Conservation (phyloP, 2,113 vertebrate species). For the Tachysurus fulvidraco region DNA sequence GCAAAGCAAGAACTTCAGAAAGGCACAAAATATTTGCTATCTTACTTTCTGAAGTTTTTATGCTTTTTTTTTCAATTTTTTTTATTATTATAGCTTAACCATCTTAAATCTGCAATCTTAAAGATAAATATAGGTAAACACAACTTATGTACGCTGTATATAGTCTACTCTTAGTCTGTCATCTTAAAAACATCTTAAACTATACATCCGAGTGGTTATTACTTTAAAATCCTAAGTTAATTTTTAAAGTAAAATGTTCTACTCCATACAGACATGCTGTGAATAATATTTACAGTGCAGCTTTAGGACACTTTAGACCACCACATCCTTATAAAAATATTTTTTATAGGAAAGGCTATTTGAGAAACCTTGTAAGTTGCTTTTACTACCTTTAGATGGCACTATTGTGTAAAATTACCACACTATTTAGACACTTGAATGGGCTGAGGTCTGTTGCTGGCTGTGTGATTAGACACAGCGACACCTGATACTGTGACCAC, state of each 20-base stretch:
- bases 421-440: background rate
- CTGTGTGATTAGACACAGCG: slow-evolving; percentile 55
- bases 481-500: slow-evolving; percentile 56
- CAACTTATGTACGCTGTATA: background rate
- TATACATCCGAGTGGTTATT: too few species aligned
- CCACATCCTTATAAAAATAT: background rate
- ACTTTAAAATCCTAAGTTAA: background rate
- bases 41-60: background rate
- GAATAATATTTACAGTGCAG: slow-evolving; percentile 9
- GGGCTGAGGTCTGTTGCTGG: slow-evolving; percentile 25
- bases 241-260: background rate
- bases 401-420: slow-evolving; percentile 56
- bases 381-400: slow-evolving; percentile 64
- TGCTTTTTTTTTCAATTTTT: background rate
- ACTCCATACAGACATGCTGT: background rate
- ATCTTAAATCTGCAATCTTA: too few species aligned
- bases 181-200: background rate
- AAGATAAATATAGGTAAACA: background rate
- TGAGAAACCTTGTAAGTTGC: slow-evolving; percentile 2
- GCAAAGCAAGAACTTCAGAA: slow-evolving; percentile 17
- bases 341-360: background rate
- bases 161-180: background rate
- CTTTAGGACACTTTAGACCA: background rate
- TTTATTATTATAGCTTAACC: background rate
- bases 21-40: background rate